Conservation (phyloP, 2,113 vertebrate genomes). For the Meles meles region DNA sequence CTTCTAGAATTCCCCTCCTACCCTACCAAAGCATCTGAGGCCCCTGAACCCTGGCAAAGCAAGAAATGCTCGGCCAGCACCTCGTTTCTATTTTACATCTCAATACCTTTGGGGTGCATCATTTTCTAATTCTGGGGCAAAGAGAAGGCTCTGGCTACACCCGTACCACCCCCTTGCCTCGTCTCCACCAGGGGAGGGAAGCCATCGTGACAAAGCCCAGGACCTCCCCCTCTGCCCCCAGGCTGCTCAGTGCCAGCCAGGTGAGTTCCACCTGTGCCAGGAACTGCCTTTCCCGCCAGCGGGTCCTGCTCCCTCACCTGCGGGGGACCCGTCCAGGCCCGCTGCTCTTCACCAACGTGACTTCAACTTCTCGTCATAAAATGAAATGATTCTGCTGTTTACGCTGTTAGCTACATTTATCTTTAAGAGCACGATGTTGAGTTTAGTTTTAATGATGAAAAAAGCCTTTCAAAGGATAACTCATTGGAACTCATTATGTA, state of each 20-base stretch:
- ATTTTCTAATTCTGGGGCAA: not conserved
- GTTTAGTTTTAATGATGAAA: slow-evolving; percentile 81
- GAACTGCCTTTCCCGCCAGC: not conserved
- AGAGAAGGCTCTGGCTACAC: not conserved
- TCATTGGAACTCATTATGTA: slow-evolving; percentile 85
- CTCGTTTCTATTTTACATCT: not conserved
- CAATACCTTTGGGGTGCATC: not conserved
- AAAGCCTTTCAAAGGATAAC: slow-evolving; percentile 85
- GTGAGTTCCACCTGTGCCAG: not conserved
- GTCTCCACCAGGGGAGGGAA: rapidly evolving
- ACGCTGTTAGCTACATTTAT: slow-evolving; percentile 76
- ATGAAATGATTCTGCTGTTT: slow-evolving; percentile 76
- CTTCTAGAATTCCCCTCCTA: not conserved
- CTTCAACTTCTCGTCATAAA: slow-evolving; percentile 75
- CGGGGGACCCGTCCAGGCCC: not conserved
- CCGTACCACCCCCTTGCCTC: not conserved
- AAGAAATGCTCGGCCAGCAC: rapidly evolving
- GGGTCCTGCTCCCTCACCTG: not conserved
- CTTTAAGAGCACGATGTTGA: slow-evolving; percentile 83
- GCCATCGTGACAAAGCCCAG: not conserved
- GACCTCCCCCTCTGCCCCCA: rapidly evolving
- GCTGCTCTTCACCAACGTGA: slow-evolving; percentile 12
- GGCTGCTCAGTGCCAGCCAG: not conserved
- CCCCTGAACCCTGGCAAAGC: not conserved
- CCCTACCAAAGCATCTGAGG: not conserved